Evolutionary conservation across 92 coral and sea anemone species (phyloP), one percentile per base, ranked within the genome.

Genomic region (Epizoanthus scotinus): DNA sequence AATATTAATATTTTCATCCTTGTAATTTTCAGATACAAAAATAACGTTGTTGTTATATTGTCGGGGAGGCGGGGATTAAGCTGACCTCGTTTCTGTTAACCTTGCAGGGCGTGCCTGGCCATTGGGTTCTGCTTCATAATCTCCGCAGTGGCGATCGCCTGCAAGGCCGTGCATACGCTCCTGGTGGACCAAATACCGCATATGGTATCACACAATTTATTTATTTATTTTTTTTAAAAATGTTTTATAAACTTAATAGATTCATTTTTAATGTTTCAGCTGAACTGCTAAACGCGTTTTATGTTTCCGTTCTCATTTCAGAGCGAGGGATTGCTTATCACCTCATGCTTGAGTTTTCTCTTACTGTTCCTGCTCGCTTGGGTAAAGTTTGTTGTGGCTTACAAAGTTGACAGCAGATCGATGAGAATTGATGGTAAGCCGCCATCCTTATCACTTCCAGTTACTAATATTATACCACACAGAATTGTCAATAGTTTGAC

Each of bases 391-490:
- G 63, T 91, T 6, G 88, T 96, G 55, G 98, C 92, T 0, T 83
- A 78, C 50, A 90, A 90, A 73, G 85, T 91, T 15, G 92, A 89
- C 86, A 96, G 99, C 67, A 84, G 89, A 74, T 72, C 99, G 5
- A 82, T 96, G 98, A 89, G 83, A 83, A 88, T 90, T 9, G 99
- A 96, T 71, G 99, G 99, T 96, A 89, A 73, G 91, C 26, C 3
- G 17, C 36, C 53, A 53, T 29, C 8, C 29, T 57, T 1, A 8
- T 8, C 52, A 71, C 28, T 71, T 27, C 13, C 27, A 17, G 49
- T 15, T 3, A 21, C 36, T 29, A 17, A 31, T 21, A 14, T 26
- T 64, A 14, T 64, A 26, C 18, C 18, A 26, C 14, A 21, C 70
- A 2, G 27, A 21, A 55, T 38, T 17, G 52, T 27, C 25, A 15